phyloP scores from a whole-genome alignment of 2,113 vertebrate genomes.

The Meriones unguiculatus region DNA sequence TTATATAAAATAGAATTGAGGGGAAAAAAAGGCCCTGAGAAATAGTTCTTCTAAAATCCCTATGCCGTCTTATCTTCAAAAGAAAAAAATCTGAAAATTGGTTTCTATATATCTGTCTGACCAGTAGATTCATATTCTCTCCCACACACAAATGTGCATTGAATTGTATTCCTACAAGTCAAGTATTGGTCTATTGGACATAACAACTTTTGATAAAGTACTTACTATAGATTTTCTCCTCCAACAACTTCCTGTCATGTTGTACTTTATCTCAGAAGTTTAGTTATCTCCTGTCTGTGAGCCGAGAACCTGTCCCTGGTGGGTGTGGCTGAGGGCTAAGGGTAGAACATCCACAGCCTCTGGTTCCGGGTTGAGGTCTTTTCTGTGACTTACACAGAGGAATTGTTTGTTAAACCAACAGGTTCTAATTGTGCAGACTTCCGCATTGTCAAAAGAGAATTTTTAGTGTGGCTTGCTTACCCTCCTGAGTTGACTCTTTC shows the following conservation, averaged over 20 bases:
- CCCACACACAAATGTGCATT: neutral
- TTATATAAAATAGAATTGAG: neutral
- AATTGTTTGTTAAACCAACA: neutral
- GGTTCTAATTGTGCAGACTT: neutral
- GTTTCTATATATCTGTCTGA: neutral
- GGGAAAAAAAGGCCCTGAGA: neutral
- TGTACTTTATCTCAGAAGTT: conserved; percentile 32
- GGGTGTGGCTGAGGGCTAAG: neutral
- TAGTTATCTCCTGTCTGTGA: neutral
- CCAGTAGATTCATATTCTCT: neutral
- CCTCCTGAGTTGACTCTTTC: conserved; percentile 6
- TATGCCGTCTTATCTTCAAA: neutral
- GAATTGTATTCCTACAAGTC: conserved; percentile 37
- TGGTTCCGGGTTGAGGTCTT: neutral
- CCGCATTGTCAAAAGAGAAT: neutral
- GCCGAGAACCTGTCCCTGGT: neutral
- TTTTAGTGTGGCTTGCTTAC: neutral
- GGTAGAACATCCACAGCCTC: neutral
- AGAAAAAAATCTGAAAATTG: conserved; percentile 12
- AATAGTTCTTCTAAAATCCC: conserved; percentile 24
- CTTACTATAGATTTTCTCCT: neutral
- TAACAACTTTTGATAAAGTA: conserved; percentile 20
- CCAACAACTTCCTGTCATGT: conserved; percentile 26
- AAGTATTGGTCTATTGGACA: neutral
- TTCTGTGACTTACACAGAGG: neutral